Conservation (phyloP, 2,113 vertebrate genomes). For the Zosterops hypoxanthus region DNA sequence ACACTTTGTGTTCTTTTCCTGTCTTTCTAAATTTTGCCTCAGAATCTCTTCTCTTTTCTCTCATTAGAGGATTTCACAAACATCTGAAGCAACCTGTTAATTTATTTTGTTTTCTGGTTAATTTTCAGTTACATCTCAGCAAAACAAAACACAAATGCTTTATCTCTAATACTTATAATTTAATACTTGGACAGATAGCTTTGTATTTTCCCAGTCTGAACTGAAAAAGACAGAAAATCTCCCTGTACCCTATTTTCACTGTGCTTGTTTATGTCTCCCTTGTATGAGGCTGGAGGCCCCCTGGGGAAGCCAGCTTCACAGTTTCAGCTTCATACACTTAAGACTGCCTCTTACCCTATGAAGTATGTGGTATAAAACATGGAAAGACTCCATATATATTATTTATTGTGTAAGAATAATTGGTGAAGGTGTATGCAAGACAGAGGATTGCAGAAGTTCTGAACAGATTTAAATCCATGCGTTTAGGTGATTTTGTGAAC, state of each 20-base stretch:
- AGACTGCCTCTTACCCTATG: constrained; percentile 37
- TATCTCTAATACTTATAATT: not conserved
- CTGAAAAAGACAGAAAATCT: not conserved
- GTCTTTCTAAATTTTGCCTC: not conserved
- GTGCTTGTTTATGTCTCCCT: constrained; percentile 13
- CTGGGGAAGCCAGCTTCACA: constrained; percentile 22
- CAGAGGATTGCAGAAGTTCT: constrained; percentile 9
- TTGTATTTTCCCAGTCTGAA: not conserved
- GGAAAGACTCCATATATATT: constrained; percentile 43
- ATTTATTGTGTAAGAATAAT: constrained; percentile 54
- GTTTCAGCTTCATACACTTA: constrained; percentile 7
- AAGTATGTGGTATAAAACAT: constrained; percentile 15
- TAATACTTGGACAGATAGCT: not conserved
- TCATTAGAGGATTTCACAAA: not conserved
- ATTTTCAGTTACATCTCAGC: not conserved
- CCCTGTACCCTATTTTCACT: not conserved
- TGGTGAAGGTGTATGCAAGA: not conserved
- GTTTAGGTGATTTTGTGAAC: not conserved
- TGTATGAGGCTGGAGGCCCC: constrained; percentile 2
- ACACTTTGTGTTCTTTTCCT: not conserved
- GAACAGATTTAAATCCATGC: not conserved
- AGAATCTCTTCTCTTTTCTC: not conserved
- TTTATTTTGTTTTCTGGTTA: not conserved
- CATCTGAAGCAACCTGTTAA: not conserved
- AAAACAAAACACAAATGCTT: not conserved